phyloP scores from a whole-genome alignment of 2,113 vertebrate species.

The Chauna torquata region DNA sequence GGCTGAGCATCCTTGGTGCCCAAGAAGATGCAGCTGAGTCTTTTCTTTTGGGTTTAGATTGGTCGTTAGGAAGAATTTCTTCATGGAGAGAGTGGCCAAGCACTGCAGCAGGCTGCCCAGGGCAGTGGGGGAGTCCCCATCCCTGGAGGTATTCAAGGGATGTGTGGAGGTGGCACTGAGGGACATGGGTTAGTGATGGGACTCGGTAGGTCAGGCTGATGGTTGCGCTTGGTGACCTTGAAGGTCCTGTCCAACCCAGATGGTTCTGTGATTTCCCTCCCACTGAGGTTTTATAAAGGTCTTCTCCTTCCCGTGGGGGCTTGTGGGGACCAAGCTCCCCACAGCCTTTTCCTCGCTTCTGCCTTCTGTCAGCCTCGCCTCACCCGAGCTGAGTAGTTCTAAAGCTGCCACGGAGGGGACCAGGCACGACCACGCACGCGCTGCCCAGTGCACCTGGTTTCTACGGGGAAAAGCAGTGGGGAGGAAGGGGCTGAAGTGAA shows the following conservation, averaged over 20 bases:
- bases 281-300: background rate
- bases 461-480: background rate
- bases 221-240: background rate
- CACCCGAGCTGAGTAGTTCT: background rate
- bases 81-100: background rate
- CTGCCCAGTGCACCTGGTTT: background rate
- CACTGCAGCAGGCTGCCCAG: background rate
- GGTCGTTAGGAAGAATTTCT: background rate
- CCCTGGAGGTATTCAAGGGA: background rate
- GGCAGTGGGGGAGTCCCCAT: background rate
- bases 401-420: background rate
- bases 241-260: background rate
- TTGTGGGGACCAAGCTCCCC: background rate
- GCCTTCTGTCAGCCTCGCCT: background rate
- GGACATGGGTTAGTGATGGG: background rate
- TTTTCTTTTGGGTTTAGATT: background rate
- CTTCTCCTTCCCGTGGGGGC: background rate
- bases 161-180: background rate
- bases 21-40: background rate
- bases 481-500: background rate
- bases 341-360: background rate
- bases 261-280: background rate
- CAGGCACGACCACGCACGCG: rapidly evolving
- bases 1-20: background rate
- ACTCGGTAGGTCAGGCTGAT: background rate